Evolutionary conservation across 2,113 vertebrate species (phyloP).

Genomic region (Scopus umbretta): DNA sequence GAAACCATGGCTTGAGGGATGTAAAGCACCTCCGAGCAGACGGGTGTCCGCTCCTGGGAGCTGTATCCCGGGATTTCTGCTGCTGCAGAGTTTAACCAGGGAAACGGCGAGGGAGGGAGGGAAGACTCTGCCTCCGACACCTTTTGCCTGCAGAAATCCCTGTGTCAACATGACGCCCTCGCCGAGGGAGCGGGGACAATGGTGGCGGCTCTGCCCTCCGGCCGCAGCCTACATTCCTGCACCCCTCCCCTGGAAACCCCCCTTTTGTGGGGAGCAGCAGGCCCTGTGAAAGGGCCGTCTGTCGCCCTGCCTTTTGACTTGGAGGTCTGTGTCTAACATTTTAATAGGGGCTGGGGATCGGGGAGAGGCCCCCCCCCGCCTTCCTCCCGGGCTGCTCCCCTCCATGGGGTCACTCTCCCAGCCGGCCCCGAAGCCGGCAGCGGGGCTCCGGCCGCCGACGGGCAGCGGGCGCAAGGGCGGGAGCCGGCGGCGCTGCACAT

Average conservation of each 20-base stretch:
- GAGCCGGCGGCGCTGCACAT: not conserved
- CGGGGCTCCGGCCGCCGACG: not conserved
- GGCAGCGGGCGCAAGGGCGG: not conserved
- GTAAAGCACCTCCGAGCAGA: not conserved
- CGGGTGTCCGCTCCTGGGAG: not conserved
- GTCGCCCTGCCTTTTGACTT: slow-evolving; percentile 38
- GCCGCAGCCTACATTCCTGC: slow-evolving; percentile 52
- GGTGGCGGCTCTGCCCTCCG: slow-evolving; percentile 32
- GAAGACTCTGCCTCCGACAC: slow-evolving; percentile 36
- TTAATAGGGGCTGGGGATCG: slow-evolving; percentile 32
- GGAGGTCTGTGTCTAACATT: slow-evolving; percentile 49
- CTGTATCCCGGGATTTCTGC: not conserved
- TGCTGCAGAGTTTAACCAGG: not conserved
- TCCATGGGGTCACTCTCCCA: not conserved
- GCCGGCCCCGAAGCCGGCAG: not conserved
- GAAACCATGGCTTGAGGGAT: not conserved
- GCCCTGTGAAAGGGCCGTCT: slow-evolving; percentile 58
- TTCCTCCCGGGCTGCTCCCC: not conserved
- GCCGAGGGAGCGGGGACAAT: slow-evolving; percentile 33
- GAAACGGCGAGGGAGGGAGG: not conserved
- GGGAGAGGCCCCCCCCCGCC: not conserved
- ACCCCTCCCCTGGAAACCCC: slow-evolving; percentile 59
- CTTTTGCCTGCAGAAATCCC: slow-evolving; percentile 56
- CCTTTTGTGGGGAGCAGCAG: slow-evolving; percentile 57
- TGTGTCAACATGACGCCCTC: slow-evolving; percentile 57